Evolutionary conservation across 2,113 vertebrate species (phyloP).

Genomic region (Delphinapterus leucas): DNA sequence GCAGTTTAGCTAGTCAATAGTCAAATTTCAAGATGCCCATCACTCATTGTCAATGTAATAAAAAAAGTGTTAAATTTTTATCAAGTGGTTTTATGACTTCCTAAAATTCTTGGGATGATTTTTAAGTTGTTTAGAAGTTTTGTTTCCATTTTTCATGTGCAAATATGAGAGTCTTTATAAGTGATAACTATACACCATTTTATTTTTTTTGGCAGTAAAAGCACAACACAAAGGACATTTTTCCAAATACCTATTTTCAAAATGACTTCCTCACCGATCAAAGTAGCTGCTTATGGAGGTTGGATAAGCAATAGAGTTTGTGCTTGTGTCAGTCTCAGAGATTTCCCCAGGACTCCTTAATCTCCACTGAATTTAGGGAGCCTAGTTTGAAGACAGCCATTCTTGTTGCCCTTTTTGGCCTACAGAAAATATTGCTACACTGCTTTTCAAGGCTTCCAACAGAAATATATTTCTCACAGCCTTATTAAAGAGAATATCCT

Average conservation of each 20-base stretch:
- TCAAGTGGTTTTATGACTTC: neutral
- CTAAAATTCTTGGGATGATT: neutral
- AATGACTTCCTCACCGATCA: neutral
- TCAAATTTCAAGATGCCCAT: neutral
- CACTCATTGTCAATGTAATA: neutral
- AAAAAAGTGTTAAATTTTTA: neutral
- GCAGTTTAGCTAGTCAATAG: neutral
- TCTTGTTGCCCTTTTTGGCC: neutral
- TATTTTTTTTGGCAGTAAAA: neutral
- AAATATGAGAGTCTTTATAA: neutral
- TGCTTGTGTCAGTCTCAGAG: neutral
- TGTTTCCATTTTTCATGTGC: neutral
- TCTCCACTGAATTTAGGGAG: neutral
- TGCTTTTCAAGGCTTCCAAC: neutral
- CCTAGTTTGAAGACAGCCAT: neutral
- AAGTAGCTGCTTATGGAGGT: neutral
- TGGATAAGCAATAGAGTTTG: neutral
- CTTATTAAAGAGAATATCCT: neutral
- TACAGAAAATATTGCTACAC: neutral
- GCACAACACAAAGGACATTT: neutral
- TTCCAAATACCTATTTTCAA: neutral
- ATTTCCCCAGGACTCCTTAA: neutral
- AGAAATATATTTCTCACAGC: neutral
- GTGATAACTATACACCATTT: neutral
- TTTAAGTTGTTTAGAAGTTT: neutral